phyloP scores from a whole-genome alignment of 2,888 invertebrate species.

The Baronia brevicornis region DNA sequence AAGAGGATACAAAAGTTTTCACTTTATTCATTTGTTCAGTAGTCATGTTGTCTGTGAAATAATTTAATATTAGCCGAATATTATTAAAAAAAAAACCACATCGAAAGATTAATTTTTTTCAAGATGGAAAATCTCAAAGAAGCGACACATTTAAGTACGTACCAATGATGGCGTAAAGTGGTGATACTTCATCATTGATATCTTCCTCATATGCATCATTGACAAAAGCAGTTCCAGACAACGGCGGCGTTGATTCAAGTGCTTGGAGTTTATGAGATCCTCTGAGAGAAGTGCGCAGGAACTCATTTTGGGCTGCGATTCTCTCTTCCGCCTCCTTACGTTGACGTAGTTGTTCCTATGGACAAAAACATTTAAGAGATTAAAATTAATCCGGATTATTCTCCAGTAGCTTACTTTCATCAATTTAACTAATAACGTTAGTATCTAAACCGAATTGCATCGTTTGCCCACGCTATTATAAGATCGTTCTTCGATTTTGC shows the following conservation, averaged over 20 bases:
- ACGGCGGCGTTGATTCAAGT: conserved; percentile 75
- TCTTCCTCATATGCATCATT: conserved; percentile 81
- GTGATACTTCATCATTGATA: conserved; percentile 45
- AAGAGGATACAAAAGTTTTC: no score
- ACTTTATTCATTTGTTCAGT: no score
- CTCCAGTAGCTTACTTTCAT: no score
- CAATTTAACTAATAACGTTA: no score
- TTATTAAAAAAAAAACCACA: no score
- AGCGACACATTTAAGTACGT: no score
- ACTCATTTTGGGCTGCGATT: conserved; percentile 92
- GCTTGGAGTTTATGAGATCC: conserved; percentile 95
- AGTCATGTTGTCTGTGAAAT: no score
- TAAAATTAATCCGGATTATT: no score
- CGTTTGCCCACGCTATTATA: no score
- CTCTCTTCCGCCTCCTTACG: conserved; percentile 92
- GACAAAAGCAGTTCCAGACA: conserved; percentile 67
- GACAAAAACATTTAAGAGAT: conserved; percentile 23
- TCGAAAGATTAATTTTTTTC: not conserved
- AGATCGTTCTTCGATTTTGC: no score
- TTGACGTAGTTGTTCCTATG: conserved; percentile 89
- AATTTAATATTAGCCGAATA: no score
- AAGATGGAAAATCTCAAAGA: not conserved
- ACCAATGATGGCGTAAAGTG: conserved; percentile 67
- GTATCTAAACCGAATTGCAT: no score
- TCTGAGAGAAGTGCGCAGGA: conserved; percentile 91